A percentile compares a stretch with the other conserved stretches of the same genome.
phyloP scores from a whole-genome alignment of 1,140 invertebrate species.

The Orchesella cincta region DNA sequence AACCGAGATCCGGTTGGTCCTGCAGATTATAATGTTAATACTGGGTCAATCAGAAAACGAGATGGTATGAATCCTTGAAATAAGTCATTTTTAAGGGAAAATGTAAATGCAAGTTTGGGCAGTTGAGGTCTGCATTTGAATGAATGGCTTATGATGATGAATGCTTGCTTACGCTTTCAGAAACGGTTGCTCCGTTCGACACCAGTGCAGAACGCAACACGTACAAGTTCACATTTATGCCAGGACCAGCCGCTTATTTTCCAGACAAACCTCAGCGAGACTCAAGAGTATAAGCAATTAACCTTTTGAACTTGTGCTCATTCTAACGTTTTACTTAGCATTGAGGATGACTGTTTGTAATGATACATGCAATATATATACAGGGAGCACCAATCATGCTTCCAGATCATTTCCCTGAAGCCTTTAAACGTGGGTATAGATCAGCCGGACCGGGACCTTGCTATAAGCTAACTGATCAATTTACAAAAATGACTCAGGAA shows the following conservation, averaged over 20 bases:
- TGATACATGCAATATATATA: background rate
- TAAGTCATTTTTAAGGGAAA: too few species aligned
- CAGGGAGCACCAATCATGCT: background rate
- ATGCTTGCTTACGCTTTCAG: constrained; percentile 22
- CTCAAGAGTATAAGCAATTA: background rate
- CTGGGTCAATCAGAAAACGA: background rate
- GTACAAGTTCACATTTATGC: background rate
- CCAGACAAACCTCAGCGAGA: background rate
- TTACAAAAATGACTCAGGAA: constrained; percentile 1
- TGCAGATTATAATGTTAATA: constrained; percentile 34
- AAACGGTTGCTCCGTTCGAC: constrained; percentile 41
- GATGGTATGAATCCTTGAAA: background rate
- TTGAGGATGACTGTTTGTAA: too few species aligned
- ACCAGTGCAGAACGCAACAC: constrained; percentile 6
- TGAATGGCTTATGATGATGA: too few species aligned
- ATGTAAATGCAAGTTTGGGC: too few species aligned
- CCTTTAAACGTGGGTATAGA: background rate
- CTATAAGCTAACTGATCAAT: background rate
- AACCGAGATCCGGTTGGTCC: constrained; percentile 39
- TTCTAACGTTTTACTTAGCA: background rate
- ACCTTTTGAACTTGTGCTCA: background rate
- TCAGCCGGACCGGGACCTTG: background rate
- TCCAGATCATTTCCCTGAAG: background rate
- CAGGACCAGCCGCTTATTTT: constrained; percentile 36
- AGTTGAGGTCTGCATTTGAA: too few species aligned